Evolutionary conservation across 2,888 invertebrate genomes (phyloP).

Genomic region (Eucera pruinosa): DNA sequence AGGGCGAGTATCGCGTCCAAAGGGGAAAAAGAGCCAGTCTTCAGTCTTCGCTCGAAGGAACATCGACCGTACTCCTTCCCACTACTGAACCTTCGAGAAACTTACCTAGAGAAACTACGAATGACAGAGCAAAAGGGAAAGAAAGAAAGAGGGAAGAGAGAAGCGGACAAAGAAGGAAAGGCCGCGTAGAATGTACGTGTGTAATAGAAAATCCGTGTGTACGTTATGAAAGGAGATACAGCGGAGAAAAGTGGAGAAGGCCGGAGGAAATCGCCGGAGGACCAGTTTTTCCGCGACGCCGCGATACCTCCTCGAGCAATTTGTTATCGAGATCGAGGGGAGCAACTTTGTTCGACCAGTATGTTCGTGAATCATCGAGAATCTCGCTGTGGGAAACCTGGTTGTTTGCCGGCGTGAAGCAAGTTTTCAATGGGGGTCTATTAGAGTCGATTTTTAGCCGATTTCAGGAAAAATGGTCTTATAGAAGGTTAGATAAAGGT

Average conservation of each 20-base stretch:
- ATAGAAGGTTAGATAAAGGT: background rate
- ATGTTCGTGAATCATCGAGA: slow-evolving; percentile 12
- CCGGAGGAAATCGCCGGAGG: slow-evolving; percentile 46
- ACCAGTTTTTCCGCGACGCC: slow-evolving; percentile 52
- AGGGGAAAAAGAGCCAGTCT: slow-evolving; percentile 25
- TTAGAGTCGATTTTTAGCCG: background rate
- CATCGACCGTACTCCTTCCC: background rate
- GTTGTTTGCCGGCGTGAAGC: no score
- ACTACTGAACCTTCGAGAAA: background rate
- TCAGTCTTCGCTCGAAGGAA: slow-evolving; percentile 33
- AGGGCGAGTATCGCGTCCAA: slow-evolving; percentile 39
- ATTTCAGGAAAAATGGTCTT: background rate
- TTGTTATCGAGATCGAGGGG: slow-evolving; percentile 44
- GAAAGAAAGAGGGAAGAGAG: background rate
- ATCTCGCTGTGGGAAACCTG: slow-evolving; percentile 1
- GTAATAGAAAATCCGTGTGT: no score
- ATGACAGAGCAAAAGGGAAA: background rate
- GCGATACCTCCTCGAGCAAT: slow-evolving; percentile 40
- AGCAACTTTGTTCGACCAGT: slow-evolving; percentile 28
- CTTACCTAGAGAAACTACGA: background rate
- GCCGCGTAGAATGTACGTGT: no score
- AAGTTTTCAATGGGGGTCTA: background rate
- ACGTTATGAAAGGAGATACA: background rate
- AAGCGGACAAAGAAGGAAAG: background rate
- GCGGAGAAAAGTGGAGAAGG: slow-evolving; percentile 18